Base-by-base conservation (phyloP, 2,888 invertebrate species). In the Boloria euphrosyne region DNA sequence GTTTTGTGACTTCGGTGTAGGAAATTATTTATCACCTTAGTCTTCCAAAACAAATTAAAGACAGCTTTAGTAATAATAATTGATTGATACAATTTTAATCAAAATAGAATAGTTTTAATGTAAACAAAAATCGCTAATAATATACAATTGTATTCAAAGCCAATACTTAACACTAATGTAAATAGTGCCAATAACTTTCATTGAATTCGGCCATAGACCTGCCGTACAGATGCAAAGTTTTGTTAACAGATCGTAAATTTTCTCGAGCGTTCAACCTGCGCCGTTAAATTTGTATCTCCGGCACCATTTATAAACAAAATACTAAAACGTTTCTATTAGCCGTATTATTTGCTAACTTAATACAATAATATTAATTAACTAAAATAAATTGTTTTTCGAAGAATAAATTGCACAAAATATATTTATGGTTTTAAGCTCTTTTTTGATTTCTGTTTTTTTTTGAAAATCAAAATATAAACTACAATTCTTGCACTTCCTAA, bases 181-280 rank as follows among this genome's bases (percentile, higher is more conserved):
- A 52, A 57, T 52, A 46, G 10, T 38, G 62, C 31, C 44, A 50
- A 63, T 55, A 55, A 63, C n/a, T 63, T 38, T 61, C 61, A 61
- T 43, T 61, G 51, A 52, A 51, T 61, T 43, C 61, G 31, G 31
- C 31, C 52, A 18, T 53, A 52, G 31, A 13, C 50, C 58, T 54
- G 54, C 22, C 44, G 31, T 43, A 59, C 68, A 71, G 60, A 65
- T 57, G 67, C 59, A 62, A 65, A 68, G 64, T 68, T 69, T 75
- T 71, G 65, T 71, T 73, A 68, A 65, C 71, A 67, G 66, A 62
- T 71, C 68, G 68, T 74, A 72, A 75, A 74, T 72, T 71, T 64
- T 63, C 43, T 49, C 55, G 66, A 68, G 67, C 66, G 53, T 74
- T 70, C 68, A 67, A 71, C 70, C 62, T 63, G 64, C 3, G 10